Percentiles rank a stretch among this genome's conserved stretches.
Evolutionary conservation across 2,113 vertebrate genomes (phyloP).

Genomic region (Cavia porcellus): DNA sequence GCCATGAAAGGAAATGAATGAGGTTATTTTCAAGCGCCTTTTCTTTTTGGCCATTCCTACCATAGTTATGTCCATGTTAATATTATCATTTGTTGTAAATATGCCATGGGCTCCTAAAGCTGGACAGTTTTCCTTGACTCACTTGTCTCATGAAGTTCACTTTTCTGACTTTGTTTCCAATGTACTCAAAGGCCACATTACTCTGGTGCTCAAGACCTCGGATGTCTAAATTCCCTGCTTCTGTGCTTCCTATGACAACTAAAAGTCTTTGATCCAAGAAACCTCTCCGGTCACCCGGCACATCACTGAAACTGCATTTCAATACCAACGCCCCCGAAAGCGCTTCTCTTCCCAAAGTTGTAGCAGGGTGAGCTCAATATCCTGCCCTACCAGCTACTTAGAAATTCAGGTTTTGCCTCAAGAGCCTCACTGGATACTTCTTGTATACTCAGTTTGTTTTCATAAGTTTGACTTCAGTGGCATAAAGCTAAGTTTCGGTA

Average conservation of each 20-base stretch:
- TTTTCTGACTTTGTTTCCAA: conserved; percentile 29
- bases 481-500: conserved; percentile 47
- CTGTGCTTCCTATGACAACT: neutral
- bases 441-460: neutral
- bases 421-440: neutral
- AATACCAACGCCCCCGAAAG: neutral
- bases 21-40: conserved; percentile 19
- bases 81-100: conserved; percentile 37
- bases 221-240: neutral
- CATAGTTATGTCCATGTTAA: neutral
- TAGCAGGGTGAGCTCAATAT: neutral
- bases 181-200: neutral
- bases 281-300: neutral
- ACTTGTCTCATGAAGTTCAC: neutral
- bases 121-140: neutral
- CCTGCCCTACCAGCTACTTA: neutral
- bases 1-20: neutral
- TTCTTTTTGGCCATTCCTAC: neutral
- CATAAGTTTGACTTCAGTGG: neutral
- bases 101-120: neutral
- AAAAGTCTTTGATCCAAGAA: neutral
- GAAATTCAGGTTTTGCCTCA: neutral
- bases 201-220: neutral
- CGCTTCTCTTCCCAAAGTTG: neutral
- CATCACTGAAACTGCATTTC: neutral